Base-by-base conservation (phyloP, 2,113 vertebrate genomes). In the Lophochroa leadbeateri region DNA sequence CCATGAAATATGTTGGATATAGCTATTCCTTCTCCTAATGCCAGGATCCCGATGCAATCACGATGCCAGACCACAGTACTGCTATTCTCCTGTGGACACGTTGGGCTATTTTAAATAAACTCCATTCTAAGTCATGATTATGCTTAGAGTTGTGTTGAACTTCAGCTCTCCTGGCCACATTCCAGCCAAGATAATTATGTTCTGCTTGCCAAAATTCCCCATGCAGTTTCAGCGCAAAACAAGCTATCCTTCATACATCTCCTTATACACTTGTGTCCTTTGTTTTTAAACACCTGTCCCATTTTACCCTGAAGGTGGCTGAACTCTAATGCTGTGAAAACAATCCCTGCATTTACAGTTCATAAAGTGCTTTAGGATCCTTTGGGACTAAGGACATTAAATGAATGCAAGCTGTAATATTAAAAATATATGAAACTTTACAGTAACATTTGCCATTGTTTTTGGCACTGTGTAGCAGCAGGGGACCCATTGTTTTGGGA, bases 351-450 rank as follows among this genome's bases (percentile, higher is more conserved):
- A 28, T 81, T 86, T 92, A 72, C 49, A 87, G 77, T 63, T 88
- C 83, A 69, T 53, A 64, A 86, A 93, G 83, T 76, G 74, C 46
- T 82, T 82, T 72, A 63, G 83, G 86, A 87, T 39, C 83, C 65
- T 72, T 49, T 82, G 94, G 72, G 83, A 82, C 75, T 49, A 65
- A 91, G 49, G 86, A 47, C 69, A 64, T 78, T 81, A 88, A 90
- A 81, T 49, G 35, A 79, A 84, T 61, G 43, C 52, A 92, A 92
- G n/a, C 17, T 93, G 86, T 9, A 89, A 68, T 65, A 87, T 94
- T 82, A 88, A 88, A 94, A 95, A 91, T 93, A 72, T 43, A 94
- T 71, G 83, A 81, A 81, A 76, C n/a, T 76, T 93, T 61, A 29
- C 18, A 84, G 69, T 24, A 79, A 78, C 31, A 82, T 69, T 70